Percentiles rank a stretch among this genome's conserved stretches.
These are phyloP conservation scores for Cyclopterus lumpus DNA, from an alignment of 2,797 vertebrate genomes.

Conservation along the genomic window DNA sequence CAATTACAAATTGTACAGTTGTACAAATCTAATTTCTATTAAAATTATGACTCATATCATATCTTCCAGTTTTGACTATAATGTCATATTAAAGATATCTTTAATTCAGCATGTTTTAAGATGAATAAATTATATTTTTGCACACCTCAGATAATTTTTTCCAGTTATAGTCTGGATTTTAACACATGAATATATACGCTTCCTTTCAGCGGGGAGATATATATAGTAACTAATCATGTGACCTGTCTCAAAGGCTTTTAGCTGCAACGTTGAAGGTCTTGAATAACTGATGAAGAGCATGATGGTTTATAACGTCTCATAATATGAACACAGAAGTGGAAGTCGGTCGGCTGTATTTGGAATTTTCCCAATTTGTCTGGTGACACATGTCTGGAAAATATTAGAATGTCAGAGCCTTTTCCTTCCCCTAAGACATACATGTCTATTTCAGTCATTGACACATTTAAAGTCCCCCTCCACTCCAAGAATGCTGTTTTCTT, in stretches of 20 bases:
- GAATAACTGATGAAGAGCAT: constrained; percentile 25
- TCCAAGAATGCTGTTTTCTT: background rate
- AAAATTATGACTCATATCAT: background rate
- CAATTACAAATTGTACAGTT: too few species aligned
- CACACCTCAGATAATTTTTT: background rate
- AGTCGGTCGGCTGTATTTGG: background rate
- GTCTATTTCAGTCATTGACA: background rate
- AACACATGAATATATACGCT: background rate
- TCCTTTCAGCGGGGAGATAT: constrained; percentile 5
- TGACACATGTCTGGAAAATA: background rate
- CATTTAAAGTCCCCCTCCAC: background rate
- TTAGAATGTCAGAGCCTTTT: background rate
- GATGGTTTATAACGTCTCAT: background rate
- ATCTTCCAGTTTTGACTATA: background rate
- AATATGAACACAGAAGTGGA: background rate
- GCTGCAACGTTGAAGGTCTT: constrained; percentile 8
- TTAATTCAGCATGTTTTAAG: background rate
- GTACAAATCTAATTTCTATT: background rate
- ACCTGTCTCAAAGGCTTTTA: constrained; percentile 28
- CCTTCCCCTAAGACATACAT: background rate
- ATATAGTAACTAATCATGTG: constrained; percentile 15
- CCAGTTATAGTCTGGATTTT: background rate
- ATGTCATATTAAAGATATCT: background rate
- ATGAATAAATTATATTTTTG: background rate
- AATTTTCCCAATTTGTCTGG: background rate